Conservation (phyloP, 2,888 invertebrate species). For the Helobdella robusta region DNA sequence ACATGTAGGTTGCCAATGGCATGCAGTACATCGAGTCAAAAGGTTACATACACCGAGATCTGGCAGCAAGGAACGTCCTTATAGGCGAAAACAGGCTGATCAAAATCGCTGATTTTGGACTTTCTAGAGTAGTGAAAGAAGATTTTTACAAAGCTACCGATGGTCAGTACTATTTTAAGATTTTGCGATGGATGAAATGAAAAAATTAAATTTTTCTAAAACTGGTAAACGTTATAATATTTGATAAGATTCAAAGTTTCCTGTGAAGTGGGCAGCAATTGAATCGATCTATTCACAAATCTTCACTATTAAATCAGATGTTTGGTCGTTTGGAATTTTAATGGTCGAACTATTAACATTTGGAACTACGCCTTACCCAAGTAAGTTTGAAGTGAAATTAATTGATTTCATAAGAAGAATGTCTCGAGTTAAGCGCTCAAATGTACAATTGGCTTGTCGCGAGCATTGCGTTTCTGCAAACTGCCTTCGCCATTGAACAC, state of each 20-base stretch:
- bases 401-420: too few relatives aligned
- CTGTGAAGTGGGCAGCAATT: constrained; percentile 96
- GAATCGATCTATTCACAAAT: constrained; percentile 86
- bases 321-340: constrained; percentile 93
- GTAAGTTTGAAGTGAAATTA: too few relatives aligned
- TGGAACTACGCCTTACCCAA: constrained; percentile 94
- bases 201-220: too few relatives aligned
- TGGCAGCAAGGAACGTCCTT: constrained; percentile 52
- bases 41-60: constrained; percentile 71
- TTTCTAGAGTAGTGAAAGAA: too few relatives aligned
- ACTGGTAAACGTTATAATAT: too few relatives aligned
- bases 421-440: too few relatives aligned
- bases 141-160: too few relatives aligned
- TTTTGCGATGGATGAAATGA: too few relatives aligned
- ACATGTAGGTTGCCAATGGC: constrained; percentile 92
- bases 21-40: constrained; percentile 95
- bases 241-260: constrained; percentile 79
- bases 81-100: constrained; percentile 54
- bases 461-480: too few relatives aligned
- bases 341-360: constrained; percentile 89
- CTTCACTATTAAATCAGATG: constrained; percentile 96
- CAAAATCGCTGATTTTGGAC: constrained; percentile 87
- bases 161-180: too few relatives aligned
- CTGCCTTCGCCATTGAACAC: too few relatives aligned
- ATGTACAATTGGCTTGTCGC: too few relatives aligned